These are phyloP conservation scores for Etheostoma nigrum DNA, from an alignment of 2,797 vertebrate genomes.

Conservation along the genomic window DNA sequence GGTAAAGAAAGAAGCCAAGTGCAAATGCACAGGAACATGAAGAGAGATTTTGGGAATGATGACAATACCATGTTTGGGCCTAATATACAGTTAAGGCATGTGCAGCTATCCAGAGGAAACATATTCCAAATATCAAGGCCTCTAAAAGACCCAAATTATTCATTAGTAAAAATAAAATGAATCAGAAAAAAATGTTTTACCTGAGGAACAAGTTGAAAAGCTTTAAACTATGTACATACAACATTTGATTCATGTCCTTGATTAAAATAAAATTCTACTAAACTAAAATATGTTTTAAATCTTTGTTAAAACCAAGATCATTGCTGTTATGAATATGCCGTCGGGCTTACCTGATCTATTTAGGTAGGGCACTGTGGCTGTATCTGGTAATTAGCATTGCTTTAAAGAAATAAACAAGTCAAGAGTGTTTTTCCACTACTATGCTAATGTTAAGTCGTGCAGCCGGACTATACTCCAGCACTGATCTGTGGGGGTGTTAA, in stretches of 20 bases:
- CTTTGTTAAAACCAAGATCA: neutral
- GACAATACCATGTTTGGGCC: neutral
- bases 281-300: neutral
- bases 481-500: conserved; percentile 22
- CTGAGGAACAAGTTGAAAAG: conserved; percentile 24
- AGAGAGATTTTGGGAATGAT: conserved; percentile 1
- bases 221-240: conserved; percentile 44
- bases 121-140: neutral
- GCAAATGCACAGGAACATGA: conserved; percentile 19
- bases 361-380: too few relatives aligned
- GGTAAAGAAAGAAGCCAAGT: conserved; percentile 20
- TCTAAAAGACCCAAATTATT: neutral
- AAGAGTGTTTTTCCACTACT: too few relatives aligned
- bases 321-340: neutral
- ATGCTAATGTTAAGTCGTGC: too few relatives aligned
- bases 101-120: neutral
- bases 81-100: neutral
- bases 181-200: conserved; percentile 19
- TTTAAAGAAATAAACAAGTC: too few relatives aligned
- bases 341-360: too few relatives aligned
- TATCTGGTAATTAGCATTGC: too few relatives aligned
- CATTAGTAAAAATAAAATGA: neutral
- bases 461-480: too few relatives aligned
- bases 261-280: neutral
- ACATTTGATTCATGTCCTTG: neutral